Evolutionary conservation across 1,140 invertebrate species (phyloP), one percentile per base, ranked within the genome.

Genomic region (Cepaea nemoralis): DNA sequence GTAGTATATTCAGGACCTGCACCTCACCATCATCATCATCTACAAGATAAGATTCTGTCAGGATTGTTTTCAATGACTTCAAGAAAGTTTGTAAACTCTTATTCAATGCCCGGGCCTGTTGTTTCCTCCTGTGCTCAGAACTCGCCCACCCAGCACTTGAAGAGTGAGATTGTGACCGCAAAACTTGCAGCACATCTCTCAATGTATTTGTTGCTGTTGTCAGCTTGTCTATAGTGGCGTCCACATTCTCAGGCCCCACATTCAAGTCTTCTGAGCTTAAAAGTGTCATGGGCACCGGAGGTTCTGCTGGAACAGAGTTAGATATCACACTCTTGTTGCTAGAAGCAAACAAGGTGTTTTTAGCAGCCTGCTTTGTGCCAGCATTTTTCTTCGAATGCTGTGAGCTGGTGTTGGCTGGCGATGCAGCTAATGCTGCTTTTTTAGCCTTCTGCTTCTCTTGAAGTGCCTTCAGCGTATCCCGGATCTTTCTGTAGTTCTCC

Each of bases 161-260:
- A 16, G 74, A 69, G 22, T 39, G 31, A 55, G 48, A 50, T 69
- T 81, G 80, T 33, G 40, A 67, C 10, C 37, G 40, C 14, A 80
- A 3, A 31, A 69, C 27, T 22, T 39, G 39, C 24, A 83, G 78
- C 22, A 80, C 67, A 16, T 48, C 48, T 22, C 27, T 70, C 35
- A 83, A 66, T 33, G 55, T 81, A 35, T 42, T 85, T 31, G 50
- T 73, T n/a, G 76, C 76, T 71, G 63, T 35, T 3, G n/a, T 35
- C n/a, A 81, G 67, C 19, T 73, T 66, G 16, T 69, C 33, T 55
- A 81, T 71, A 39, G 81, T 22, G 81, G 71, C 39, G 77, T 83
- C n/a, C 39, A 76, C 42, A 86, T 83, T 40, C 83, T 83, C 39
- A 22, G 77, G 42, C 39, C 82, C 22, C 2, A 75, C 31, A 42